Base-by-base conservation (phyloP, 2,797 vertebrate genomes). In the Geotrypetes seraphini region DNA sequence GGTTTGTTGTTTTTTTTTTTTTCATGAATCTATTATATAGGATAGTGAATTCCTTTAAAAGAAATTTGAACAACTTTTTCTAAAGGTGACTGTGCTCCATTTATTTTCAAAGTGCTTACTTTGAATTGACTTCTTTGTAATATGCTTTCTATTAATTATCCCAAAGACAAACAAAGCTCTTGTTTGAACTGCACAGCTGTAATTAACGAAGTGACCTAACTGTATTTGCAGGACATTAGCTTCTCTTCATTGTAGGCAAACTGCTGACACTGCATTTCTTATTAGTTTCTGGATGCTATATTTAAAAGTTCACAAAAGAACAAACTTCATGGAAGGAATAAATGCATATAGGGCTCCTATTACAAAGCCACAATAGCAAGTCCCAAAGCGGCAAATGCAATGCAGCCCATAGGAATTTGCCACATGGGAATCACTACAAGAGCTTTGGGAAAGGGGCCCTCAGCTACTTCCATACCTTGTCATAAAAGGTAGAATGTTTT, bases 141-240 rank as follows among this genome's bases (percentile, higher is more conserved):
- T 8, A 21, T 5, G 16, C 6, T 41, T 47, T 25, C 27, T 47
- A 28, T 47, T 58, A 35, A 56, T 60, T 60, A 42, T 8, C 37
- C 48, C 32, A 37, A 63, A 60, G 53, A 32, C 45, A 55, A 61
- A 41, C 16, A 34, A 28, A 4, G 8, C 35, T 22, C 47, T 35
- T 21, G 31, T 66, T 54, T 41, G 33, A 55, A 43, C n/a, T 35
- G 12, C 22, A 12, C 25, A 48, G 34, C 18, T 63, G 60, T 56
- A 63, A 47, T 66, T 64, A 69, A 47, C 22, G 31, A 56, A 36
- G 49, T 47, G 71, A 46, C 6, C 32, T 31, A 55, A 11, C 4
- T 4, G 9, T 28, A 10, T 42, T 37, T 50, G 33, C 28, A 52
- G 36, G 58, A 8, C 17, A 33, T 37, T 43, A 43, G 33, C 22